Evolutionary conservation across 2,797 vertebrate genomes (phyloP), one percentile per base, ranked within the genome.

Genomic region (Sebastes minor): DNA sequence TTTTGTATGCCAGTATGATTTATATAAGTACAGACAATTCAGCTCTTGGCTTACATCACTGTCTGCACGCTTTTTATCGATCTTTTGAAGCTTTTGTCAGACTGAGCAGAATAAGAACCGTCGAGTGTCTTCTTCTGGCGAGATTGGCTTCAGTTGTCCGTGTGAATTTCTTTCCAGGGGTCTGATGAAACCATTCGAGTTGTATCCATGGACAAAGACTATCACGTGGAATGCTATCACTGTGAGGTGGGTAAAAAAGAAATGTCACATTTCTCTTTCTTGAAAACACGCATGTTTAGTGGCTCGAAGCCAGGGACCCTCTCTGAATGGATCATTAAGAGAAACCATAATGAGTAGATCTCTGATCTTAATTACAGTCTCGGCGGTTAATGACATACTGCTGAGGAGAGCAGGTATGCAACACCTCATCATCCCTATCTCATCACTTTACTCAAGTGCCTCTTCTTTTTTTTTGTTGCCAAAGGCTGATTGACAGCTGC

Each of bases 181-280:
- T 98, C 97, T 14, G 98, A 99, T 49, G 98, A 99, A 93, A 99
- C 98, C 56, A 97, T 99, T 81, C 96, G 98, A 2, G 98, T 99
- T 2, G 98, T 99, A 52, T 99, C 98, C 81, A 99, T 99, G 98
- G 97, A 99, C 92, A 97, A 95, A 89, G 98, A 99, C 92, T 99
- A 98, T 88, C 98, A 99, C 0, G 97, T 99, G 90, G 97, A 98
- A 74, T 99, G 98, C 74, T 99, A 99, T 83, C 97, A 96, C 92
- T 99, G 98, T 0, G 98, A 99, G 97, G 98, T 99, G 88, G 73
- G 96, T 92, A 22, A 53, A 3, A 3, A 70, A 76, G 0, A 32
- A 33, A 22, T 2, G 2, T 2, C 64, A 32, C 8, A 11, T 42
- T 38, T 56, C 23, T 25, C 23, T 56, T 49, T 55, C 10, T 25